phyloP scores from a whole-genome alignment of 2,888 invertebrate genomes.

The Amphimallon solstitiale region DNA sequence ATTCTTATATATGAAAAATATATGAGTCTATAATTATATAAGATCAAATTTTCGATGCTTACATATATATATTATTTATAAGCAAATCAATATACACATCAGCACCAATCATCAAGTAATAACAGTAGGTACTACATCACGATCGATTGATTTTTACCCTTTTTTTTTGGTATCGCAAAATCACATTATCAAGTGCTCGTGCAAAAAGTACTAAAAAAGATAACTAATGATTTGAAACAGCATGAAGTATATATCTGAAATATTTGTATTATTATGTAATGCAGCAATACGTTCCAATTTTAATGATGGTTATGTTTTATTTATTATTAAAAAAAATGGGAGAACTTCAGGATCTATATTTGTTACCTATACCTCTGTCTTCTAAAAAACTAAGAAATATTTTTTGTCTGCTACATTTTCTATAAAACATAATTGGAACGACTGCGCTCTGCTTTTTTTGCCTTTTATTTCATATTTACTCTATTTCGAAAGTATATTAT shows the following conservation, averaged over 20 bases:
- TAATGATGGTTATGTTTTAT: no score
- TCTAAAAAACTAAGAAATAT: no score
- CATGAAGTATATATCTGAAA: not conserved
- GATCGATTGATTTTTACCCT: not conserved
- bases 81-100: not conserved
- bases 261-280: not conserved
- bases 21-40: not conserved
- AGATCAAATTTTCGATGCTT: not conserved
- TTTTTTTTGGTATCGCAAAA: slow-evolving; percentile 21
- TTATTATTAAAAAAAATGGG: no score
- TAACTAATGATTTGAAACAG: not conserved
- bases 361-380: no score
- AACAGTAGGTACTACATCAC: not conserved
- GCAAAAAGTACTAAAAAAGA: slow-evolving; percentile 14
- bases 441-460: no score
- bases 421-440: no score
- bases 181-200: slow-evolving; percentile 17
- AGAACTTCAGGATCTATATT: no score
- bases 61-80: not conserved
- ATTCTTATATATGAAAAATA: not conserved
- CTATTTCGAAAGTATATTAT: no score
- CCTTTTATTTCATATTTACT: no score
- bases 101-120: not conserved
- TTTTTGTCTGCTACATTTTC: no score
- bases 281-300: not conserved